Conservation (phyloP, 2,888 invertebrate species). For the Agrypnus murinus region DNA sequence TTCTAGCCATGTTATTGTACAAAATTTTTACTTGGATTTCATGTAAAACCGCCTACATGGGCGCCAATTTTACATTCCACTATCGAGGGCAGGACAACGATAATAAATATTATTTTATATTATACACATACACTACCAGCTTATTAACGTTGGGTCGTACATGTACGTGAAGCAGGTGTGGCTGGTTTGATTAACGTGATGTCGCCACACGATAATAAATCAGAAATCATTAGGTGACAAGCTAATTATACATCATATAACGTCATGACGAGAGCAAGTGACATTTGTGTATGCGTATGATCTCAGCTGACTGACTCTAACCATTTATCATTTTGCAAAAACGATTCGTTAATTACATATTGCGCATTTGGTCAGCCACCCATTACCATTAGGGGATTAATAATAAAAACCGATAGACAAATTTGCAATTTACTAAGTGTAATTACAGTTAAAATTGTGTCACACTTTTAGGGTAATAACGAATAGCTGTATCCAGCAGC, state of each 20-base stretch:
- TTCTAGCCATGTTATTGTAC: slow-evolving; percentile 33
- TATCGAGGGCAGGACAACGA: slow-evolving; percentile 31
- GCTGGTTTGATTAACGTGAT: slow-evolving; percentile 60
- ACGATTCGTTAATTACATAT: slow-evolving; percentile 27
- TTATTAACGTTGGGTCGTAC: slow-evolving; percentile 34
- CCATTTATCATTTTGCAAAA: slow-evolving; percentile 56
- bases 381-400: slow-evolving; percentile 20
- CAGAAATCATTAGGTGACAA: slow-evolving; percentile 66
- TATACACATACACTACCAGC: slow-evolving; percentile 22
- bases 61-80: slow-evolving; percentile 37
- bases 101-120: slow-evolving; percentile 45
- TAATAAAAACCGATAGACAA: slow-evolving; percentile 9
- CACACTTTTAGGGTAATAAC: too few species aligned
- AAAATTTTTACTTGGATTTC: slow-evolving; percentile 41
- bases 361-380: slow-evolving; percentile 24
- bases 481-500: too few species aligned
- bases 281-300: slow-evolving; percentile 59
- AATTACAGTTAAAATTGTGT: too few species aligned
- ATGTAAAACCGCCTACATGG: slow-evolving; percentile 38
- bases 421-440: background rate
- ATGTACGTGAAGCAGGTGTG: slow-evolving; percentile 58
- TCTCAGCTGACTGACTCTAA: slow-evolving; percentile 57
- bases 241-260: slow-evolving; percentile 63
- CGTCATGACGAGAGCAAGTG: slow-evolving; percentile 59
- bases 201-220: slow-evolving; percentile 62